Evolutionary conservation across 2,888 invertebrate species (phyloP), one percentile per base, ranked within the genome.

Genomic region (Leistus spinibarbis): DNA sequence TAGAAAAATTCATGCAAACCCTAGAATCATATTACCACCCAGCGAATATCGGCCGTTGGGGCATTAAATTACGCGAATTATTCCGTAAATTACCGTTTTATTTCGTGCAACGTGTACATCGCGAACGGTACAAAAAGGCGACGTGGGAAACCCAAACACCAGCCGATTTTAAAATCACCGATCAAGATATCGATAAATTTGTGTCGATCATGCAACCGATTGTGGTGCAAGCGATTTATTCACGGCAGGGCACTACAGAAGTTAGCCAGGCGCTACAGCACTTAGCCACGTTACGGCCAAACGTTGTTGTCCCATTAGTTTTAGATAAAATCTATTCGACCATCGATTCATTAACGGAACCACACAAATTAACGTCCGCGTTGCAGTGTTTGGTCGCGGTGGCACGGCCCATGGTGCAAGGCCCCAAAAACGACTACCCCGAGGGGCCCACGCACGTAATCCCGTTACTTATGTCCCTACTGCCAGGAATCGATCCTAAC

Each of bases 401-500:
- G 4, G 91, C 92, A 0, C 86, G 93, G 3, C 60, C 71, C 7
- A 77, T 76, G 76, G 64, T 88, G 79, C 82, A 84, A 78, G 90
- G 90, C 3, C 84, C 86, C 0, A 84, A 85, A 27, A 85, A 87
- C 4, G 88, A 87, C 13, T 94, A 90, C 82, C 89, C 91, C 0
- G 94, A 94, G 82, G 96, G 95, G 0, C 92, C 93, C 3, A 90
- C 90, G 0, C 94, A 96, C 81, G 91, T 96, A 0, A 88, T 97
- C 17, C 95, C 95, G 0, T 87, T 97, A 23, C 87, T 97, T 13
- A 89, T 93, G 82, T 91, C 92, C 0, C 88, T 94, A 0, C 86
- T 98, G 17, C 97, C 97, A 0, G 97, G 96, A 13, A 92, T 98
- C 60, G 97, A 97, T 84, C 92, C 95, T 0, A 97, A 97, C 82